phyloP scores from a whole-genome alignment of 2,797 vertebrate species.

The Halcyon leucocephala region DNA sequence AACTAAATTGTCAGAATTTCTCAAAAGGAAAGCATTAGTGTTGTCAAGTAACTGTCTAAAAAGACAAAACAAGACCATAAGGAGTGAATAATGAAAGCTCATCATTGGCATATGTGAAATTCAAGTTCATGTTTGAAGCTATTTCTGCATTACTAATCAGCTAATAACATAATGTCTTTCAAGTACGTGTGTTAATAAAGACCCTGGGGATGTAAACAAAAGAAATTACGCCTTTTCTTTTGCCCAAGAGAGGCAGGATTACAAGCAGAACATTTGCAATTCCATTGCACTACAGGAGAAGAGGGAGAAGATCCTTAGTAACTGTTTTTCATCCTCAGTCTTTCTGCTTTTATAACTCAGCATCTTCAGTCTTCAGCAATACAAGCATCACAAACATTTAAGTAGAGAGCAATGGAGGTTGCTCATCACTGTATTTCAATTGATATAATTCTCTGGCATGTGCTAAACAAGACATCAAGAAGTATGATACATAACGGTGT shows the following conservation, averaged over 20 bases:
- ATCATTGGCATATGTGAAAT: conserved; percentile 36
- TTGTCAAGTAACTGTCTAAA: conserved; percentile 44
- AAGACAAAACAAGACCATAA: conserved; percentile 55
- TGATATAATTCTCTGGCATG: neutral
- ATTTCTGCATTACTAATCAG: conserved; percentile 63
- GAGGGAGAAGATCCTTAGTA: neutral
- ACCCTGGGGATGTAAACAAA: conserved; percentile 60
- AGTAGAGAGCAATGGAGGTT: neutral
- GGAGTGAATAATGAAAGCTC: conserved; percentile 40
- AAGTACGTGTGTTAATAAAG: conserved; percentile 51
- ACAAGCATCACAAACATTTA: neutral
- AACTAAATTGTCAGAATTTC: conserved; percentile 46
- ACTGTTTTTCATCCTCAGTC: neutral
- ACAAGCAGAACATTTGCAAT: conserved; percentile 16
- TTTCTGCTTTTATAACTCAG: neutral
- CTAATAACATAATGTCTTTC: conserved; percentile 51
- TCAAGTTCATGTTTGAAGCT: conserved; percentile 26
- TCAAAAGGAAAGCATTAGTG: conserved; percentile 31
- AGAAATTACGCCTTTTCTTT: conserved; percentile 15
- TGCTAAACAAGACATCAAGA: neutral
- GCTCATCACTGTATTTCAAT: neutral
- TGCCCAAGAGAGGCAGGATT: conserved; percentile 20
- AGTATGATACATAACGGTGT: neutral
- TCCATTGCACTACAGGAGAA: neutral
- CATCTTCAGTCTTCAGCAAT: neutral